Conservation (phyloP, 2,888 invertebrate species). For the Brachyptera risi region DNA sequence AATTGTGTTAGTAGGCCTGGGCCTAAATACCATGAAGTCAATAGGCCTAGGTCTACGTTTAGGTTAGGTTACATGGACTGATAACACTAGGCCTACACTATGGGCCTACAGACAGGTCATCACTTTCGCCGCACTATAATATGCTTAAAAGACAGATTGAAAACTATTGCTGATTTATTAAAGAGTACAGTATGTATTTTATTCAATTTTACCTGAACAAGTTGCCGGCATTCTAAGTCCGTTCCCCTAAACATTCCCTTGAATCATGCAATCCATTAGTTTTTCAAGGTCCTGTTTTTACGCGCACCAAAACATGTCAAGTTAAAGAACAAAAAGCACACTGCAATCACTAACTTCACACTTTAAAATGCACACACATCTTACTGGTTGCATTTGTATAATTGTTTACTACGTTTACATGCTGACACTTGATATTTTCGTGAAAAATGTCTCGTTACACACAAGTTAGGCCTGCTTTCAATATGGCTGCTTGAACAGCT, state of each 20-base stretch:
- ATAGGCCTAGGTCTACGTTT: too few relatives aligned
- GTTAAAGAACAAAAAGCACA: constrained; percentile 14
- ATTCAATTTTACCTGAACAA: constrained; percentile 33
- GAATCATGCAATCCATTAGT: constrained; percentile 31
- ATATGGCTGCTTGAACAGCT: constrained; percentile 49
- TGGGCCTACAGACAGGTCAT: too few relatives aligned
- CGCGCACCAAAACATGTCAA: constrained; percentile 31
- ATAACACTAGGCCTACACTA: too few relatives aligned
- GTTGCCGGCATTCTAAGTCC: constrained; percentile 34
- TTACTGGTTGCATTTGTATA: constrained; percentile 22
- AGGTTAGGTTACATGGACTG: too few relatives aligned
- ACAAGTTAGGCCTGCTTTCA: constrained; percentile 46
- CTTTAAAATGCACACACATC: constrained; percentile 16
- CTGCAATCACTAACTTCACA: constrained; percentile 13
- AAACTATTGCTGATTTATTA: too few relatives aligned
- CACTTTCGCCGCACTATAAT: too few relatives aligned
- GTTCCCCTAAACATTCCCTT: constrained; percentile 33
- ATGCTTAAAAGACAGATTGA: too few relatives aligned
- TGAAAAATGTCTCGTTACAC: constrained; percentile 33
- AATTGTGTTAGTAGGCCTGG: too few relatives aligned
- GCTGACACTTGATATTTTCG: constrained; percentile 29
- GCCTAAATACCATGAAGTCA: too few relatives aligned
- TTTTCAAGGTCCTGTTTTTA: constrained; percentile 33
- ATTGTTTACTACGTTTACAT: constrained; percentile 22
- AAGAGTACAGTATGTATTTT: too few relatives aligned